Conservation (phyloP, 2,888 invertebrate genomes). For the Caenorhabditis japonica region DNA sequence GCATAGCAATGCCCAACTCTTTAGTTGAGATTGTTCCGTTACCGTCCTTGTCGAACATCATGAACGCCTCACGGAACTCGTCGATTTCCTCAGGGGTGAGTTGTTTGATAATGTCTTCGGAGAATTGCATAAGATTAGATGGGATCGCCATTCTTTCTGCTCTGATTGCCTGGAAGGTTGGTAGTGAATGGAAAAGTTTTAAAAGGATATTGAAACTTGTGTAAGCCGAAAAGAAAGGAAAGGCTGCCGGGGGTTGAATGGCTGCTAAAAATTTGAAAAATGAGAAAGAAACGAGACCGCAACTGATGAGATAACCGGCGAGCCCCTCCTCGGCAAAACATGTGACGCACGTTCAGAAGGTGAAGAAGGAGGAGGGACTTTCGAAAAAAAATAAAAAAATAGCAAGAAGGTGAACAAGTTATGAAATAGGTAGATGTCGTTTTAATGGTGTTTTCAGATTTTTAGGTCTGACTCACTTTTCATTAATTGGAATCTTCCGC, state of each 20-base stretch:
- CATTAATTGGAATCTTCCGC: too few species aligned
- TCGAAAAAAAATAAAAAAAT: conserved; percentile 11
- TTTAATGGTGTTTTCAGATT: neutral
- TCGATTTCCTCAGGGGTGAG: conserved; percentile 77
- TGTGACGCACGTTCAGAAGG: conserved; percentile 28
- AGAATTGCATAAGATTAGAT: conserved; percentile 73
- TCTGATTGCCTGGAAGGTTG: conserved; percentile 45
- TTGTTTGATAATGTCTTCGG: conserved; percentile 76
- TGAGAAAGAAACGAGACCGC: conserved; percentile 41
- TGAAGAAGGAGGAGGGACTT: too few species aligned
- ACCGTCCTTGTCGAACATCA: conserved; percentile 78
- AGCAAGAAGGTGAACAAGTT: conserved; percentile 10
- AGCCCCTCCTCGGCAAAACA: conserved; percentile 32
- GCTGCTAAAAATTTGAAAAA: conserved; percentile 14
- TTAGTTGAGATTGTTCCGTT: conserved; percentile 77
- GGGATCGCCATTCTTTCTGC: conserved; percentile 58
- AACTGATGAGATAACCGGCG: conserved; percentile 40
- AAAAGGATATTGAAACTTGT: conserved; percentile 6
- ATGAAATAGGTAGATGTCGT: conserved; percentile 21
- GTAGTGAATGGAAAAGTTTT: conserved; percentile 1
- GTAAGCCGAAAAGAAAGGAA: conserved; percentile 5
- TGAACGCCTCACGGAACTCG: conserved; percentile 77
- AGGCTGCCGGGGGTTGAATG: conserved; percentile 2
- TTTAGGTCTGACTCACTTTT: conserved; percentile 1
- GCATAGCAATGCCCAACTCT: conserved; percentile 77